These are phyloP conservation scores for Conistra vaccinii DNA, from an alignment of 2,888 invertebrate genomes.

Conservation along the genomic window DNA sequence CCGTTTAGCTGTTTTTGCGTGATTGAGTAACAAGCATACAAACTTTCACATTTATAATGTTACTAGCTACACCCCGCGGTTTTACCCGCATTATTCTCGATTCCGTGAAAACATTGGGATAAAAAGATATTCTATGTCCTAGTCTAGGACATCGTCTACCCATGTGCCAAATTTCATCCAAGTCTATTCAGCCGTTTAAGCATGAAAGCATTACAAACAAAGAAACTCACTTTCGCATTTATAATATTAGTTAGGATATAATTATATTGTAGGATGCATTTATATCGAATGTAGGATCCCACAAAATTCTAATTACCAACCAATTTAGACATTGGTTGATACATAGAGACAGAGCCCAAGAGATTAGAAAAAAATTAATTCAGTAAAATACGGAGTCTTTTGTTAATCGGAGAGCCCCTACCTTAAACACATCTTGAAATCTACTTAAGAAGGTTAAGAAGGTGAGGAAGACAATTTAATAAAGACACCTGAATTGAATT, in stretches of 20 bases:
- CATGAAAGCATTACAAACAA: too few species aligned
- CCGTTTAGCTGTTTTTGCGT: background rate
- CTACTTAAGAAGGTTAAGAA: conserved; percentile 40
- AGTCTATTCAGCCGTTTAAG: too few species aligned
- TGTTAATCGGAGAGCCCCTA: conserved; percentile 36
- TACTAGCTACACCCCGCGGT: too few species aligned
- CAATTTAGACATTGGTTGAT: background rate
- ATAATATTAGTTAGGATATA: too few species aligned
- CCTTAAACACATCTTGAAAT: conserved; percentile 43
- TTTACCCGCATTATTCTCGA: too few species aligned
- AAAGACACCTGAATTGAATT: conserved; percentile 20
- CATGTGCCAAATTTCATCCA: too few species aligned
- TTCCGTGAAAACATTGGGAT: too few species aligned
- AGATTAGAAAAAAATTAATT: conserved; percentile 11
- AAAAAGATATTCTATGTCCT: too few species aligned
- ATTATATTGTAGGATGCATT: background rate
- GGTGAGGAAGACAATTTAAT: conserved; percentile 32
- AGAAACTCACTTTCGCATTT: too few species aligned
- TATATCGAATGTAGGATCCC: background rate
- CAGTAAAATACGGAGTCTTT: conserved; percentile 23
- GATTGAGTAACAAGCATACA: background rate
- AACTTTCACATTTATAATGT: too few species aligned
- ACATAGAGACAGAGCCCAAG: background rate
- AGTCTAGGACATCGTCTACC: too few species aligned
- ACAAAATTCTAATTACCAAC: background rate